Percentiles rank a stretch among this genome's conserved stretches.
phyloP scores from a whole-genome alignment of 2,113 vertebrate species.

The Triplophysa tibetana region DNA sequence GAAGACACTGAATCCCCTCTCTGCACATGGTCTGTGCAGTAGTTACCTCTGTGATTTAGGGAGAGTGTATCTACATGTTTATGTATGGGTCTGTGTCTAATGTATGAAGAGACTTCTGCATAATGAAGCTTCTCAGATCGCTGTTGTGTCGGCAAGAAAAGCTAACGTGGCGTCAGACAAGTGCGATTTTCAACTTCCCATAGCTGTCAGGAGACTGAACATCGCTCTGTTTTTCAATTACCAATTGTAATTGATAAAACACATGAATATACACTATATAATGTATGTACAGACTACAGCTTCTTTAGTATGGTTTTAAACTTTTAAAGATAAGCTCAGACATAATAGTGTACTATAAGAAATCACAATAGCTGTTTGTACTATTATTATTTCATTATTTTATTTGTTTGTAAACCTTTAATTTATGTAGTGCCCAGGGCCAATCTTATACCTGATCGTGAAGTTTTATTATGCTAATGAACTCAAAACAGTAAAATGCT shows the following conservation, averaged over 20 bases:
- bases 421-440: constrained; percentile 46
- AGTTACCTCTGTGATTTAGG: constrained; percentile 13
- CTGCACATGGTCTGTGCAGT: constrained; percentile 2
- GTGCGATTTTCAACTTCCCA: constrained; percentile 34
- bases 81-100: constrained; percentile 19
- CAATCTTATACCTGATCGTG: constrained; percentile 35
- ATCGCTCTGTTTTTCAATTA: constrained; percentile 33
- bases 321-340: constrained; percentile 37
- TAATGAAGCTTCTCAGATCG: constrained; percentile 14
- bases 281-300: constrained; percentile 29
- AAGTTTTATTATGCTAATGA: constrained; percentile 37
- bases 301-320: constrained; percentile 19
- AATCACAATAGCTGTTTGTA: constrained; percentile 29
- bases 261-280: constrained; percentile 36
- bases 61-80: constrained; percentile 2
- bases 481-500: constrained; percentile 28
- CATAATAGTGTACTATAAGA: constrained; percentile 35
- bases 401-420: constrained; percentile 1
- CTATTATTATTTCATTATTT: neutral
- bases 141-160: neutral
- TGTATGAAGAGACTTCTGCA: constrained; percentile 6
- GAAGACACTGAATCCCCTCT: constrained; percentile 27
- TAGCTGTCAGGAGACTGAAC: constrained; percentile 16
- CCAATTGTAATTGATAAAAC: constrained; percentile 31
- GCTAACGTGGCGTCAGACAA: neutral